These are phyloP conservation scores for Coelopa frigida DNA, from an alignment of 1,140 invertebrate species.

Conservation along the genomic window DNA sequence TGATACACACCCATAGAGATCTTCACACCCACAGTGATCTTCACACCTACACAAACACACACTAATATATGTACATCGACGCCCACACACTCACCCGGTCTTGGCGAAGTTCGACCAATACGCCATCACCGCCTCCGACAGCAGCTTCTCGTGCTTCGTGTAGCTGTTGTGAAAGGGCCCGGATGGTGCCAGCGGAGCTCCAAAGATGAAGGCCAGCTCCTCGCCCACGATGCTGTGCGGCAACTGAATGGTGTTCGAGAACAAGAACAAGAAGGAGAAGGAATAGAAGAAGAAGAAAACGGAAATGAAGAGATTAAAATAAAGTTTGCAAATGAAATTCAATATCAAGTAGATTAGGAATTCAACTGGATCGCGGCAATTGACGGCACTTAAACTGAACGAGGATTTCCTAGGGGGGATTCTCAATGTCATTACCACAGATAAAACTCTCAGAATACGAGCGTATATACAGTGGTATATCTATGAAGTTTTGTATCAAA, in stretches of 20 bases:
- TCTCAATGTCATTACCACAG: no score
- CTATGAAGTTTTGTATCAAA: no score
- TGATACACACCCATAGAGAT: no score
- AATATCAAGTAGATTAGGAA: no score
- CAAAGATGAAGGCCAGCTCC: constrained; percentile 86
- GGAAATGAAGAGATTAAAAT: not conserved
- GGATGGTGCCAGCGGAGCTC: constrained; percentile 71
- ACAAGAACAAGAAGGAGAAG: not conserved
- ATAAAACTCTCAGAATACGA: no score
- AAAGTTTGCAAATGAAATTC: no score
- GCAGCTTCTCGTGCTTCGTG: constrained; percentile 63
- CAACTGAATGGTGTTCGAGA: constrained; percentile 23
- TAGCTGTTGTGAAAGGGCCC: constrained; percentile 66
- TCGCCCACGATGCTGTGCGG: constrained; percentile 71
- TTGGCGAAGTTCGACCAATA: constrained; percentile 86
- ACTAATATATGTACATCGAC: no score
- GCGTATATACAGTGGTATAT: no score
- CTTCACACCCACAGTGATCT: no score
- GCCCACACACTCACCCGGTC: constrained; percentile 63
- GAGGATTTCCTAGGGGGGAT: no score
- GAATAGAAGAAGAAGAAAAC: not conserved
- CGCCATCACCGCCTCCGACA: constrained; percentile 77
- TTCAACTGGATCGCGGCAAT: no score
- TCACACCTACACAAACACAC: not conserved
- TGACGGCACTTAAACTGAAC: no score